A percentile compares a stretch with the other conserved stretches of the same genome.
Evolutionary conservation across 2,797 vertebrate genomes (phyloP).

Genomic region (Fringilla coelebs): DNA sequence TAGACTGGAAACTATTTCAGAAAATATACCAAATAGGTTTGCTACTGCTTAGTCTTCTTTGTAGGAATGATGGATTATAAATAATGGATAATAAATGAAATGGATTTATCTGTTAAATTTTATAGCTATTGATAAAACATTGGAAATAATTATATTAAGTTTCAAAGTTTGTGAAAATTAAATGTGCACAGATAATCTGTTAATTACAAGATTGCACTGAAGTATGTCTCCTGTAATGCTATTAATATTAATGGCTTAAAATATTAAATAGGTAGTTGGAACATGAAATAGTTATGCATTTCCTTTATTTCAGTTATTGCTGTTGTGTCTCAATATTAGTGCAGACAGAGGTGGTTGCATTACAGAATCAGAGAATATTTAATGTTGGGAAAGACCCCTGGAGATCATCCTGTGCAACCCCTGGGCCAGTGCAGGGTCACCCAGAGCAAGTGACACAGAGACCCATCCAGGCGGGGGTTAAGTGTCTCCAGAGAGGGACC

Average conservation of each 20-base stretch:
- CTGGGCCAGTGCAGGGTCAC: too few species aligned
- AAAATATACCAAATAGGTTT: not conserved
- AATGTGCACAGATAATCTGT: not conserved
- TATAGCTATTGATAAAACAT: not conserved
- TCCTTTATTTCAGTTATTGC: not conserved
- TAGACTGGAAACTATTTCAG: not conserved
- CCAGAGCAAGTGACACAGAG: not conserved
- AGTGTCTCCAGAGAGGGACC: not conserved
- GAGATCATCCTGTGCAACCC: not conserved
- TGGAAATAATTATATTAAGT: not conserved
- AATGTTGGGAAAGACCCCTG: not conserved
- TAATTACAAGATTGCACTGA: not conserved
- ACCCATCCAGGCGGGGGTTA: fast-evolving
- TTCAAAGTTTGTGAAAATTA: not conserved
- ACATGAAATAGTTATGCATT: not conserved
- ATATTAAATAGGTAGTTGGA: not conserved
- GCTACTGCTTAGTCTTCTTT: not conserved
- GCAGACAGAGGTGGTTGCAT: not conserved
- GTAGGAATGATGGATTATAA: not conserved
- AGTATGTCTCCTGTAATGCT: not conserved
- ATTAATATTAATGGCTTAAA: not conserved
- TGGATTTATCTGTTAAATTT: not conserved
- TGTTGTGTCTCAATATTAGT: not conserved
- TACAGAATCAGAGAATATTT: not conserved
- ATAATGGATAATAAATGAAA: not conserved